Evolutionary conservation across 2,113 vertebrate genomes (phyloP).

Genomic region (Etia nguti): DNA sequence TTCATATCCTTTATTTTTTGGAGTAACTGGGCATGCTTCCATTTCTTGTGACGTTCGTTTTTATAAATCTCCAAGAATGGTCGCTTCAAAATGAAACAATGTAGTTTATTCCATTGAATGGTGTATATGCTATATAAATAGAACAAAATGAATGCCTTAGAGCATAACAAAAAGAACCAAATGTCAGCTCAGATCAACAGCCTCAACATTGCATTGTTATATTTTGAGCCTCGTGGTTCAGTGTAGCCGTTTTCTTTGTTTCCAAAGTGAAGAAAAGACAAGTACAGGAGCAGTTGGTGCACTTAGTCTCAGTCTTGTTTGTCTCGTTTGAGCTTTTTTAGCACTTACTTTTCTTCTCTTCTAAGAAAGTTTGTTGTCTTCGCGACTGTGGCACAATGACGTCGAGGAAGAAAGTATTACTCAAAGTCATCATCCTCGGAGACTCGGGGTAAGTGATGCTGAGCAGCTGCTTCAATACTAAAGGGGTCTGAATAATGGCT

Average conservation of each 20-base stretch:
- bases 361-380: background rate
- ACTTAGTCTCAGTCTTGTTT: background rate
- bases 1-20: background rate
- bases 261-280: background rate
- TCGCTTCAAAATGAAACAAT: background rate
- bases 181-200: background rate
- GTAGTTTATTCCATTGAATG: background rate
- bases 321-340: background rate
- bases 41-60: background rate
- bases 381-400: constrained; percentile 64
- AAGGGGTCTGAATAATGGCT: background rate
- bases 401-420: constrained; percentile 75
- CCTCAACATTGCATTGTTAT: background rate
- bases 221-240: background rate
- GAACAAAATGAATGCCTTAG: background rate
- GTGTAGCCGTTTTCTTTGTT: background rate
- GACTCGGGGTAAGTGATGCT: constrained; percentile 67
- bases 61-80: background rate
- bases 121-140: background rate
- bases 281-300: background rate
- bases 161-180: background rate
- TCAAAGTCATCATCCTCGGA: constrained; percentile 75
- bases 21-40: too few species aligned
- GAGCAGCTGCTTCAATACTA: background rate
- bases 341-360: background rate